phyloP scores from a whole-genome alignment of 2,113 vertebrate genomes.

The Raja brachyura region DNA sequence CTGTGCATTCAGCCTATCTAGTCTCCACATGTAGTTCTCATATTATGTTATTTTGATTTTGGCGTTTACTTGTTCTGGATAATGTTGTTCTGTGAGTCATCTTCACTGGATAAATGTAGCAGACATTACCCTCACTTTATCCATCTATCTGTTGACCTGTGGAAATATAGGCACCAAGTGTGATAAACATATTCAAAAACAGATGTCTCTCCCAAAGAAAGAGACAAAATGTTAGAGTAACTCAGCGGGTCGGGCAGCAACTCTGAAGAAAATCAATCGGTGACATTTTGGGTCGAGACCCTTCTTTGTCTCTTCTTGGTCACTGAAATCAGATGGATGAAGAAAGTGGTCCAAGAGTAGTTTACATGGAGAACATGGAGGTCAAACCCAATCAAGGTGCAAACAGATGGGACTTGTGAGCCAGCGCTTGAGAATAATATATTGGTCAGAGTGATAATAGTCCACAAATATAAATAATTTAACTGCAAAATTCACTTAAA shows the following conservation, averaged over 20 bases:
- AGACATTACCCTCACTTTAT: too few relatives aligned
- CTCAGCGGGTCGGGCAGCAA: too few relatives aligned
- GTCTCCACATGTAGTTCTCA: too few relatives aligned
- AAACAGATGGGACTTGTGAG: not conserved
- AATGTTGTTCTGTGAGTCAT: too few relatives aligned
- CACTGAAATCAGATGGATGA: not conserved
- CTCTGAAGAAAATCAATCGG: too few relatives aligned
- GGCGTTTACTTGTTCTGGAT: too few relatives aligned
- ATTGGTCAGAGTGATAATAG: not conserved
- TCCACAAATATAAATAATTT: slow-evolving; percentile 6
- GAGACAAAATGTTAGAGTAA: too few relatives aligned
- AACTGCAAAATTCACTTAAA: not conserved
- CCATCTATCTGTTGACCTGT: not conserved
- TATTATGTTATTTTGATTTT: too few relatives aligned
- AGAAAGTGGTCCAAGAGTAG: not conserved
- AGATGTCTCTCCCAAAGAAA: not conserved
- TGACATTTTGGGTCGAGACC: too few relatives aligned
- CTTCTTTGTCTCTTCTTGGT: not conserved
- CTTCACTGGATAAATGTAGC: too few relatives aligned
- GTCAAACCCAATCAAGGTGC: not conserved
- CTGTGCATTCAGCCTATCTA: too few relatives aligned
- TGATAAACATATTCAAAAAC: not conserved
- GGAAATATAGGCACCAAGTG: not conserved
- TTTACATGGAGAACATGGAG: not conserved
- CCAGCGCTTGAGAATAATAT: not conserved